Evolutionary conservation across 2,888 invertebrate genomes (phyloP).

Genomic region (Caenorhabditis becei): DNA sequence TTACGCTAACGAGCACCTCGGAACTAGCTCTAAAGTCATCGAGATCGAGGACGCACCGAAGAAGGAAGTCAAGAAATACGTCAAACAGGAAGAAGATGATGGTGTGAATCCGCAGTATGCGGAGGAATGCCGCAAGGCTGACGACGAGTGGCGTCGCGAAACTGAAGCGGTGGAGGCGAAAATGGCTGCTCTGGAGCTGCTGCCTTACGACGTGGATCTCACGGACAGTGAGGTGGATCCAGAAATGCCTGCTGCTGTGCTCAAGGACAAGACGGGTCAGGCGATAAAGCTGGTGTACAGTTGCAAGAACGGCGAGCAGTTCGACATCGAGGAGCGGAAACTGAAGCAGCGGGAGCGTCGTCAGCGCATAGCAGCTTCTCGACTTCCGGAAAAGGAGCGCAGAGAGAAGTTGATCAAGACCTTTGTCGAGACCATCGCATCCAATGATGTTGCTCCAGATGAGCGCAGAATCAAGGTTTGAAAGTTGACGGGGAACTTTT

Average conservation of each 20-base stretch:
- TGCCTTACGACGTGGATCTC: constrained; percentile 59
- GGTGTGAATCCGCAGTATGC: constrained; percentile 25
- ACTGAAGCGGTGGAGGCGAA: constrained; percentile 40
- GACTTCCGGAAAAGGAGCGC: constrained; percentile 43
- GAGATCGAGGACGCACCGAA: constrained; percentile 41
- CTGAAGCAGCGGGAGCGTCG: constrained; percentile 48
- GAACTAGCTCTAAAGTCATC: constrained; percentile 36
- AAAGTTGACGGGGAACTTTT: neutral
- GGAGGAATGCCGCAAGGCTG: constrained; percentile 33
- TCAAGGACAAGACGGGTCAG: constrained; percentile 55
- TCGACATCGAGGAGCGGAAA: constrained; percentile 49
- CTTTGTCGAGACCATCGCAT: constrained; percentile 31
- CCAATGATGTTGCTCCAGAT: constrained; percentile 21
- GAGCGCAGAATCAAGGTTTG: constrained; percentile 15
- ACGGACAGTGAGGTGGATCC: constrained; percentile 65
- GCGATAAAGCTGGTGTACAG: constrained; percentile 60
- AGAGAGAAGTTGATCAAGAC: constrained; percentile 39
- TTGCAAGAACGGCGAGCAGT: constrained; percentile 45
- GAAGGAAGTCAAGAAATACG: constrained; percentile 12
- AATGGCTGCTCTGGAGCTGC: constrained; percentile 52
- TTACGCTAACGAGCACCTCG: constrained; percentile 65
- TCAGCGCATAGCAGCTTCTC: constrained; percentile 38
- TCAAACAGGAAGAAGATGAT: constrained; percentile 14
- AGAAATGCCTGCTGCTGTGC: constrained; percentile 62
- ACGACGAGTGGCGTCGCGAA: constrained; percentile 41